Evolutionary conservation across 2,888 invertebrate genomes (phyloP), one percentile per base, ranked within the genome.

Genomic region (Thymelicus lineola): DNA sequence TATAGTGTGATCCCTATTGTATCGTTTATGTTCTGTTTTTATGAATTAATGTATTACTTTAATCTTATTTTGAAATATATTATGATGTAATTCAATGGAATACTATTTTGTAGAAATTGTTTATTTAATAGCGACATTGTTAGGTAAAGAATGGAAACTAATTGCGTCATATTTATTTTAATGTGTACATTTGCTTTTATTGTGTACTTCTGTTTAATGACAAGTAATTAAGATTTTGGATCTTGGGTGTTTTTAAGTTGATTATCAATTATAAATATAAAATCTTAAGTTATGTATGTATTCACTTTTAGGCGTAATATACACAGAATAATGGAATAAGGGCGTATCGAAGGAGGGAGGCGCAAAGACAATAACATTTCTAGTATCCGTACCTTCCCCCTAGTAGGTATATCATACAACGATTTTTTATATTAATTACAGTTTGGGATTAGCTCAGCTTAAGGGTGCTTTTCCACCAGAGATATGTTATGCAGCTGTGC

Each of bases 1-100:
- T 75, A 74, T 71, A 65, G 71, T 75, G 75, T 64, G 50, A 64
- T 70, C 48, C 38, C 28, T 63, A 50, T 20, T 73, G 62, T 71
- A 70, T 73, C 58, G 74, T 71, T 72, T 74, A 61, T 55, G 10
- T 38, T 48, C 12, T 46, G 35, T 58, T 66, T 67, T 61, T 45
- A 38, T 53, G 55, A 61, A 53, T 55, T 50, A 66, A 66, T n/a
- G 9, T 60, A 60, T 38, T 9, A 42, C 10, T 6, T 60, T 50
- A 36, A 58, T 45, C 15, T 48, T 20, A 66, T 60, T 28, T 57
- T 28, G 7, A 50, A 65, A n/a, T 7, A 46, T 36, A 38, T 17
- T 48, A 38, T 38, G 38, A 15, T 50, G 20, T 53, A 15, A 35
- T 35, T 55, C 55, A 2, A 28, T 17, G 55, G 7, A 55, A 53